Percentiles rank a stretch among this genome's conserved stretches.
These are phyloP conservation scores for Sardinella longiceps DNA, from an alignment of 2,797 vertebrate species.

Conservation along the genomic window DNA sequence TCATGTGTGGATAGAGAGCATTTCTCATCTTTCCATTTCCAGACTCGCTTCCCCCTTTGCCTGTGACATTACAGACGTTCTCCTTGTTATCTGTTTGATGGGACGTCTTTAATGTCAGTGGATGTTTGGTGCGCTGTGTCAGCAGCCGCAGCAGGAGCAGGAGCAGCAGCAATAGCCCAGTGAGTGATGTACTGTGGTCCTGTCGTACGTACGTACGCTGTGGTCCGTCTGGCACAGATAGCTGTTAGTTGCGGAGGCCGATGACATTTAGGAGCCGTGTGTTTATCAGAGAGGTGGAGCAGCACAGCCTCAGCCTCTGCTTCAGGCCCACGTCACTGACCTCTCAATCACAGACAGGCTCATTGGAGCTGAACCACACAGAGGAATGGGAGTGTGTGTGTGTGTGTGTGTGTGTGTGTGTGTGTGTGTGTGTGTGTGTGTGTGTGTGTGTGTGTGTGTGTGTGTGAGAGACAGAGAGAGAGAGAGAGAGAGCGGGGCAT, in stretches of 20 bases:
- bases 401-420: background rate
- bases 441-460: background rate
- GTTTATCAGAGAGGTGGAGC: background rate
- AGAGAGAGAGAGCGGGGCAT: too few species aligned
- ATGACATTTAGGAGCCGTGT: background rate
- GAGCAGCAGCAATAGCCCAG: too few species aligned
- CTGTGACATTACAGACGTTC: background rate
- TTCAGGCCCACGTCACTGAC: background rate
- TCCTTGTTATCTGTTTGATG: background rate
- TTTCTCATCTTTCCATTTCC: background rate
- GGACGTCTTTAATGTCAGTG: background rate
- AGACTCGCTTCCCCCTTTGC: background rate
- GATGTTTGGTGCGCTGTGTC: background rate
- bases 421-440: conserved; percentile 10
- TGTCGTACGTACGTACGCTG: too few species aligned
- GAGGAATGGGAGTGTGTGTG: background rate
- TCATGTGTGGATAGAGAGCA: background rate
- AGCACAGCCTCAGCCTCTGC: too few species aligned
- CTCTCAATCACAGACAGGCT: background rate
- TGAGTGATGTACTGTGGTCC: background rate
- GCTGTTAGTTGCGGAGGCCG: background rate
- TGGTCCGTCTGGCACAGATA: background rate
- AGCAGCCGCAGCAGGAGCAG: too few species aligned
- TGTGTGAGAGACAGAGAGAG: background rate
- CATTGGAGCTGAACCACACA: background rate